Evolutionary conservation across 1,140 invertebrate species (phyloP).

Genomic region (Bicyclus anynana): DNA sequence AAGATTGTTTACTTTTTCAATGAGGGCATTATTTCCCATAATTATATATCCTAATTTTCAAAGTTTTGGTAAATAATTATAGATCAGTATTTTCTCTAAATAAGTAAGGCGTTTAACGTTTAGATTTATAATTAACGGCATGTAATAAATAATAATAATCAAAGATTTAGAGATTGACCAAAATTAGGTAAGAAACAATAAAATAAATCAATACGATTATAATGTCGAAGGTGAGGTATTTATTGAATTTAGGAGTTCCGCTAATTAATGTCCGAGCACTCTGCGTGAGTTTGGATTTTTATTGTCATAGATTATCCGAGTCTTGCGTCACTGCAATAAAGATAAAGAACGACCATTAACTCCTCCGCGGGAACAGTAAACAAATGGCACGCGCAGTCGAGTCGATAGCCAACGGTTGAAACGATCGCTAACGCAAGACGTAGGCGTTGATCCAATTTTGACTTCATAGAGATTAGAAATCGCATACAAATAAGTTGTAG

Average conservation of each 20-base stretch:
- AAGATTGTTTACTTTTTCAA: too few relatives aligned
- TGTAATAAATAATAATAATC: not conserved
- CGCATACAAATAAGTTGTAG: not conserved
- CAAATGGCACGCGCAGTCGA: slow-evolving; percentile 26
- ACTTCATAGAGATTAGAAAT: slow-evolving; percentile 2
- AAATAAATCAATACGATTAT: slow-evolving; percentile 22
- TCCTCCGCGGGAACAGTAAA: slow-evolving; percentile 29
- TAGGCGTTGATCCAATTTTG: slow-evolving; percentile 2
- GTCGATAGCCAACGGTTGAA: slow-evolving; percentile 18
- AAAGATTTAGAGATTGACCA: not conserved
- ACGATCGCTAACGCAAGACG: not conserved
- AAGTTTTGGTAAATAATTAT: too few relatives aligned
- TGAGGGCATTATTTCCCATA: too few relatives aligned
- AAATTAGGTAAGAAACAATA: not conserved
- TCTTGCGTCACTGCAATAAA: slow-evolving; percentile 41
- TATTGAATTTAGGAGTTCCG: slow-evolving; percentile 29
- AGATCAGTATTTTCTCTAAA: too few relatives aligned
- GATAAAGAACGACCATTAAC: slow-evolving; percentile 50
- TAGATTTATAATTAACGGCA: not conserved
- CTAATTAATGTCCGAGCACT: slow-evolving; percentile 35
- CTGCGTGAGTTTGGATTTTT: slow-evolving; percentile 25
- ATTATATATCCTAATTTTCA: too few relatives aligned
- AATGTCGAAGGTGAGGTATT: slow-evolving; percentile 13
- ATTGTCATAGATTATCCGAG: slow-evolving; percentile 15
- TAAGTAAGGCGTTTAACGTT: too few relatives aligned